Evolutionary conservation across 53 echinoderm and acorn worm species (phyloP), one percentile per base, ranked within the genome.

Genomic region (Echinarachnius parma): DNA sequence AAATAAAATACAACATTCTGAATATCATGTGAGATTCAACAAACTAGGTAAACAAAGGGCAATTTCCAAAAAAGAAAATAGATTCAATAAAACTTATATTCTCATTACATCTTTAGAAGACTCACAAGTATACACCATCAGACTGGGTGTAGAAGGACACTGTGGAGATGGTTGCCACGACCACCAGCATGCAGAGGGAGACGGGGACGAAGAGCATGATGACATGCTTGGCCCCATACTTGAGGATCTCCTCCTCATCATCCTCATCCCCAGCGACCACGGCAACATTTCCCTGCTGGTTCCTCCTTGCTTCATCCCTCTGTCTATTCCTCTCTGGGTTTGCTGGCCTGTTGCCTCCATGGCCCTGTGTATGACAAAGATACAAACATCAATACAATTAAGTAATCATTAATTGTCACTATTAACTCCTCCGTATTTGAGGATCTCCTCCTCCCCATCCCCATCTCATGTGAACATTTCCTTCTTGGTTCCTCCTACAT

Each of bases 141-240:
- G 84, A 45, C 29, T 84, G 75, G 28, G 90, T 87, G 75, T 95
- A 95, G 79, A 84, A 95, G 33, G 90, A 68, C 48, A 95, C 96
- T 9, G 87, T 89, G 19, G 87, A 81, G 55, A 95, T 89, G 75
- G 96, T 89, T 56, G 91, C 91, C 26, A 95, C 96, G 4, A 95
- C 96, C 4, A 95, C 87, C 60, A 95, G 59, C 96, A 95, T 95
- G 53, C 96, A 95, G 61, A 95, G 84, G 32, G 96, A 95, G 58
- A 95, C 96, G 2, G 96, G 96, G 5, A 91, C 91, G 75, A 95
- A 95, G 33, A 95, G 71, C 96, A 95, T 95, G 83, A 95, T 95
- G 88, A 95, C 96, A 34, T 95, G 96, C 66, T 95, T 95, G 66
- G 96, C 96, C 2, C 96, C 96, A 59, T 95, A 95, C 55, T 95